Conservation (phyloP, 1,140 invertebrate species). For the Rhopalosiphum maidis region DNA sequence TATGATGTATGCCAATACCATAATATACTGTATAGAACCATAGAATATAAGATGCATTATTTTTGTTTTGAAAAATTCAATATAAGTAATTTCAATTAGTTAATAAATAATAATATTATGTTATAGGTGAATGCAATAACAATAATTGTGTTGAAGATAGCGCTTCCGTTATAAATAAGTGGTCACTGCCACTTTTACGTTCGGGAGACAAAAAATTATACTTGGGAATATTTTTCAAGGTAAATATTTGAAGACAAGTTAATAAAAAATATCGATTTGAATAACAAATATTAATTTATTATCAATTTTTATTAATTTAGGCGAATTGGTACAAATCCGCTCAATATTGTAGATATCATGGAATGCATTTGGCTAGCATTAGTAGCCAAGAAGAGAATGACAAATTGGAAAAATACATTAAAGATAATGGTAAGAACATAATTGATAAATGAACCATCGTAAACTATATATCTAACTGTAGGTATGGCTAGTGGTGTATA, state of each 20-base stretch:
- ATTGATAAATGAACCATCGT: not conserved
- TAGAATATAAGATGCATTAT: not conserved
- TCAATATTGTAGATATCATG: constrained; percentile 90
- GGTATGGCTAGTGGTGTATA: not conserved
- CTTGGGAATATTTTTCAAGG: constrained; percentile 86
- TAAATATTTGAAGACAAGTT: constrained; percentile 63
- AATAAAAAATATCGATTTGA: not conserved
- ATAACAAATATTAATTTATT: not conserved
- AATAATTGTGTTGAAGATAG: constrained; percentile 79
- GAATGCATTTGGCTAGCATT: constrained; percentile 89
- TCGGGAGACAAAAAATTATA: constrained; percentile 87
- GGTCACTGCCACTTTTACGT: constrained; percentile 87
- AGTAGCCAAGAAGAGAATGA: constrained; percentile 88
- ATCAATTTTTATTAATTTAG: constrained; percentile 66
- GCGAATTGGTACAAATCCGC: constrained; percentile 90
- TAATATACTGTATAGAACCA: not conserved
- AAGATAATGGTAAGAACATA: constrained; percentile 73
- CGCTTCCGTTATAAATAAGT: constrained; percentile 69
- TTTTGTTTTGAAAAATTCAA: not conserved
- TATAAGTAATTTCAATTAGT: not conserved
- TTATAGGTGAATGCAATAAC: constrained; percentile 67
- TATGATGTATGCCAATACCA: too few relatives aligned
- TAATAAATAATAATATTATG: not conserved
- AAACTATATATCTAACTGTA: not conserved
- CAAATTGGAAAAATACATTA: constrained; percentile 81